Evolutionary conservation across 2,113 vertebrate species (phyloP).

Genomic region (Numenius arquata): DNA sequence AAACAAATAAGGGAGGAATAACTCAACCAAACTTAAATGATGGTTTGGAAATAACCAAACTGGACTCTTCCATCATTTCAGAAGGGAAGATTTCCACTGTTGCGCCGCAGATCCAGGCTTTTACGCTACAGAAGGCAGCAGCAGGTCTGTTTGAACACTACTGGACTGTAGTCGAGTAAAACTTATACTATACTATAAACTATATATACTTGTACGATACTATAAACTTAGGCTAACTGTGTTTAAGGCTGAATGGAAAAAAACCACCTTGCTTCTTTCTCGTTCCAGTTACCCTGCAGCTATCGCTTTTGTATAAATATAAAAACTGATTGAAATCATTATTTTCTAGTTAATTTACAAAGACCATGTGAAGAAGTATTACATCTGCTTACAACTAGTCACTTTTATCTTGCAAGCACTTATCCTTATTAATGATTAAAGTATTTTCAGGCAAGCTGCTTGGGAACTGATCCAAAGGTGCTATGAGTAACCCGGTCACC

Average conservation of each 20-base stretch:
- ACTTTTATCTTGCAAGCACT: neutral
- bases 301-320: neutral
- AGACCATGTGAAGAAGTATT: neutral
- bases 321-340: neutral
- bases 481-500: neutral
- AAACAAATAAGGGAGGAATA: constrained; percentile 92
- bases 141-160: constrained; percentile 81
- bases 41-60: constrained; percentile 93
- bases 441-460: neutral
- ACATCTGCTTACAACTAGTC: too few relatives aligned
- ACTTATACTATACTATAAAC: neutral
- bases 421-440: neutral
- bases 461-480: neutral
- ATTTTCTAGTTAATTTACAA: neutral
- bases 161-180: neutral
- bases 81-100: constrained; percentile 87
- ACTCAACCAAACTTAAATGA: constrained; percentile 92
- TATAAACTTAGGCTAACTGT: neutral
- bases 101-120: constrained; percentile 89
- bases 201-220: too few relatives aligned
- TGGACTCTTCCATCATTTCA: constrained; percentile 88
- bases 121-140: constrained; percentile 90
- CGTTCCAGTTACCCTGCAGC: neutral
- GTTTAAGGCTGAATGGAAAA: neutral
- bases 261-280: neutral